These are phyloP conservation scores for Micrasema longulum DNA, from an alignment of 1,140 invertebrate genomes.

Conservation along the genomic window DNA sequence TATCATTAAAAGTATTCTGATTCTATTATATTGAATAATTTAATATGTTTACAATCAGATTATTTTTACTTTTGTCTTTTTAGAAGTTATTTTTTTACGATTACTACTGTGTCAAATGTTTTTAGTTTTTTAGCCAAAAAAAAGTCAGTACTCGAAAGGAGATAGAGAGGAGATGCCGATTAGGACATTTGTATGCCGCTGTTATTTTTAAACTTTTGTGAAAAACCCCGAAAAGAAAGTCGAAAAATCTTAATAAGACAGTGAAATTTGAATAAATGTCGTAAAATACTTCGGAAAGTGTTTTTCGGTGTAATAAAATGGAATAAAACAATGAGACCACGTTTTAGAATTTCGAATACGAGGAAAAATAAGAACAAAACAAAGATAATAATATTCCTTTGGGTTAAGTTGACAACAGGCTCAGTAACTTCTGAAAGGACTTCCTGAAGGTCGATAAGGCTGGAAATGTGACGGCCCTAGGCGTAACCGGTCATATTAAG, in stretches of 20 bases:
- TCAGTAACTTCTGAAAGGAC: conserved; percentile 33
- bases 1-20: too few species aligned
- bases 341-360: conserved; percentile 8
- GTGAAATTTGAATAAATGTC: conserved; percentile 14
- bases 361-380: conserved; percentile 23
- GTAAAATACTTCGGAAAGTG: conserved; percentile 5
- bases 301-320: conserved; percentile 21
- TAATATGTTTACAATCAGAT: too few species aligned
- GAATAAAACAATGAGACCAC: conserved; percentile 19
- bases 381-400: conserved; percentile 8
- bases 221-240: too few species aligned
- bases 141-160: too few species aligned
- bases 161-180: too few species aligned
- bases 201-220: too few species aligned
- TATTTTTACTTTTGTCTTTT: too few species aligned
- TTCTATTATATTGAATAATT: too few species aligned
- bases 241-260: conserved; percentile 6
- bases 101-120: too few species aligned
- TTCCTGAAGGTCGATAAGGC: conserved; percentile 26
- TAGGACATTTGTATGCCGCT: too few species aligned
- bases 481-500: conserved; percentile 11
- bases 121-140: too few species aligned
- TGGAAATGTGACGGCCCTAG: conserved; percentile 1
- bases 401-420: conserved; percentile 31
- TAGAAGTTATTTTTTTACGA: too few species aligned